Base-by-base conservation (phyloP, 2,888 invertebrate genomes). In the Toxonevra muliebris region DNA sequence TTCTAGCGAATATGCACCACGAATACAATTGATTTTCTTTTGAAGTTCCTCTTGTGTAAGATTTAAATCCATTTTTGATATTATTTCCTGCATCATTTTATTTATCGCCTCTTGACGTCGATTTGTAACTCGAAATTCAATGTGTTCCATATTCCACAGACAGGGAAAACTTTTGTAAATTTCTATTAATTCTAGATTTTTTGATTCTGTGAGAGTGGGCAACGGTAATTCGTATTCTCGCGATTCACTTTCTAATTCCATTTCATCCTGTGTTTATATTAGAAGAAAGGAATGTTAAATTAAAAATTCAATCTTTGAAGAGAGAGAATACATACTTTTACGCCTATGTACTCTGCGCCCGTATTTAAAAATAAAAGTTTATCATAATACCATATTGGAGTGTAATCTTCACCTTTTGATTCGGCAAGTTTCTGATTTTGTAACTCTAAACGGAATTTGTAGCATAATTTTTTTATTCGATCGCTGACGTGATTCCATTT, bases 81-180 rank as follows among this genome's bases (percentile, higher is more conserved):
- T n/a, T n/a, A n/a, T n/a, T n/a, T n/a, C n/a, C n/a, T n/a, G n/a
- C n/a, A n/a, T n/a, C n/a, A n/a, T n/a, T n/a, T n/a, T n/a, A n/a
- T n/a, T n/a, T n/a, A n/a, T 74, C 5, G 79, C 79, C 7, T 69
- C 64, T 5, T 61, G 53, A 10, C 80, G 77, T 17, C 69, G 69
- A 1, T 73, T 59, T 71, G 74, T 40, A 72, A 75, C 71, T 17
- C 63, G 75, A 48, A 71, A 79, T 1, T 61, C 57, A 0, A 64
- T 42, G 55, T 76, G 61, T 20, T 71, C 68, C 11, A n/a, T n/a
- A n/a, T n/a, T n/a, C n/a, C n/a, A n/a, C n/a, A n/a, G n/a, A n/a
- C n/a, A n/a, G n/a, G n/a, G n/a, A n/a, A n/a, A n/a, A n/a, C n/a
- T n/a, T n/a, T n/a, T n/a, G n/a, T n/a, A n/a, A n/a, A n/a, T n/a